phyloP scores from a whole-genome alignment of 2,113 vertebrate genomes.

The Varanus salvator region DNA sequence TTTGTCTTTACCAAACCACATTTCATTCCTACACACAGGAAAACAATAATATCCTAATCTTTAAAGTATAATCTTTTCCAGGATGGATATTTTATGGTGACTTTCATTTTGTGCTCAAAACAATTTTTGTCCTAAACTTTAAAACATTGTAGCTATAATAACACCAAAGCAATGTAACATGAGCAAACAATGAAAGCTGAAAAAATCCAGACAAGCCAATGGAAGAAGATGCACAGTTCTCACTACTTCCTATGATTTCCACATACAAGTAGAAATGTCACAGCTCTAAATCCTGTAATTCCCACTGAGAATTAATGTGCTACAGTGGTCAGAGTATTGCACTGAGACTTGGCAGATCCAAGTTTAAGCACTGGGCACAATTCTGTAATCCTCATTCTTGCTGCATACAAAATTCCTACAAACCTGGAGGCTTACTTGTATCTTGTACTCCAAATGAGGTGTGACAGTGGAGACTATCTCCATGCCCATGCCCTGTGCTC shows the following conservation, averaged over 20 bases:
- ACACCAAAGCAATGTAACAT: neutral
- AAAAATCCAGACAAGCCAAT: neutral
- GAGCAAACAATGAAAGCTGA: neutral
- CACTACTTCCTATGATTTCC: neutral
- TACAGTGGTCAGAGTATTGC: no score
- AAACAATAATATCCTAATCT: neutral
- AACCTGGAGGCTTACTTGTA: no score
- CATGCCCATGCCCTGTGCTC: no score
- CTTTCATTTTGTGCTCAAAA: neutral
- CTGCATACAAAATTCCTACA: no score
- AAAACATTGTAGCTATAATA: neutral
- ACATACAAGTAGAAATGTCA: neutral
- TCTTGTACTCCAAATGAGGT: no score
- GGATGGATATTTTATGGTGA: neutral
- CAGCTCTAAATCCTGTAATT: neutral
- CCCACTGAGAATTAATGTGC: neutral
- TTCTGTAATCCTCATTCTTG: no score
- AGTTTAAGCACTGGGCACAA: no score
- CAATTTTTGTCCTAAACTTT: neutral
- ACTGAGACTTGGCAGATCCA: no score
- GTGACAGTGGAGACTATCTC: no score
- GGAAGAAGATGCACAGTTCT: neutral
- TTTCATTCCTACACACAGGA: neutral
- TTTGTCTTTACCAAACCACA: slow-evolving; percentile 16
- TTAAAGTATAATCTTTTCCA: neutral